Conservation (phyloP, 2,113 vertebrate genomes). For the Odocoileus hemionus region DNA sequence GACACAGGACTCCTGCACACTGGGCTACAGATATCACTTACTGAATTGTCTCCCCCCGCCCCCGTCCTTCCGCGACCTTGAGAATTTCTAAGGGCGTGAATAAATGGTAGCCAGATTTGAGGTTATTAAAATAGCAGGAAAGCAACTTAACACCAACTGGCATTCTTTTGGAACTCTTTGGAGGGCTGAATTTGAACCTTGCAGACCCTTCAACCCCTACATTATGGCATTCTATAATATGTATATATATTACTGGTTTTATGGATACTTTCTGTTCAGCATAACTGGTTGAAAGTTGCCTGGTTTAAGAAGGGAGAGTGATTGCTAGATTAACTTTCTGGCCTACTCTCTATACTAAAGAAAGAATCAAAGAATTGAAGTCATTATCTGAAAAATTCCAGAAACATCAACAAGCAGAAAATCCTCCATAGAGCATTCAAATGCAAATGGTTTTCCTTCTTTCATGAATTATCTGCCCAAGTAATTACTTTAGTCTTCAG, state of each 20-base stretch:
- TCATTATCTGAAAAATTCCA: conserved; percentile 71
- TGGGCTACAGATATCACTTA: accelerated
- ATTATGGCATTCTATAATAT: not conserved
- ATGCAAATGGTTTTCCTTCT: conserved; percentile 64
- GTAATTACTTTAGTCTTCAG: conserved; percentile 60
- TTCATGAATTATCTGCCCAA: conserved; percentile 43
- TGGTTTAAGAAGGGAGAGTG: conserved; percentile 37
- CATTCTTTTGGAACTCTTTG: not conserved
- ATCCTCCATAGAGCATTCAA: conserved; percentile 63
- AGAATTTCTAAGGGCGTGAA: not conserved
- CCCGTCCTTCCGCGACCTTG: not conserved
- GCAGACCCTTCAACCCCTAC: not conserved
- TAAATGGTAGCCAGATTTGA: not conserved
- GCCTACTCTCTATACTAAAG: conserved; percentile 43
- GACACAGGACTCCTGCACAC: accelerated
- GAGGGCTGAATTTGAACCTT: not conserved
- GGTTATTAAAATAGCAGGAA: not conserved
- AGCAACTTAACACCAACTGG: not conserved
- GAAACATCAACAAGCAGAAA: conserved; percentile 68
- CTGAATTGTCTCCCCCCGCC: accelerated
- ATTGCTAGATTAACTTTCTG: conserved; percentile 64
- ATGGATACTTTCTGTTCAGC: not conserved
- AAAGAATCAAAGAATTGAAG: conserved; percentile 69
- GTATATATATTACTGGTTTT: not conserved
- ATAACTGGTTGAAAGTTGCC: not conserved